These are phyloP conservation scores for Microcebus jonahi DNA, from an alignment of 2,113 vertebrate species.

Conservation along the genomic window DNA sequence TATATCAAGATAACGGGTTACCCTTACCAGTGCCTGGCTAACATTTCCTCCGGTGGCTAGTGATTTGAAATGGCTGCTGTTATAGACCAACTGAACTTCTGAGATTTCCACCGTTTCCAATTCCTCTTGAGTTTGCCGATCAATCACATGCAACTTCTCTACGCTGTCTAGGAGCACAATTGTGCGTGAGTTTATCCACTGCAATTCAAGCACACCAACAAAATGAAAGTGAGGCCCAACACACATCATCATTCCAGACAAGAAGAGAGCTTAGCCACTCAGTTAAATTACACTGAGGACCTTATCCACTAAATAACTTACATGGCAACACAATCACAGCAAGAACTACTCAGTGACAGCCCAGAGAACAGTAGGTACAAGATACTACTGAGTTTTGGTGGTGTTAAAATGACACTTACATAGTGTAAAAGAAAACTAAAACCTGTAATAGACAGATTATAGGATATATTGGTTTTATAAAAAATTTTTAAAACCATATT, in stretches of 20 bases:
- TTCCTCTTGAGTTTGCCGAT: conserved; percentile 95
- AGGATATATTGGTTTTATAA: background rate
- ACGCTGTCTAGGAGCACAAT: conserved; percentile 94
- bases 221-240: background rate
- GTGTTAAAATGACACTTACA: background rate
- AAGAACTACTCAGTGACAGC: background rate
- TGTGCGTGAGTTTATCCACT: conserved; percentile 98
- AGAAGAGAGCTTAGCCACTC: background rate
- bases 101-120: conserved; percentile 95
- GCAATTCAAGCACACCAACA: conserved; percentile 61
- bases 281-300: background rate
- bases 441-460: background rate
- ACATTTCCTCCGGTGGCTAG: conserved; percentile 97
- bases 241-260: background rate
- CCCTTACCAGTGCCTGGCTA: conserved; percentile 94
- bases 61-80: conserved; percentile 99
- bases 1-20: background rate
- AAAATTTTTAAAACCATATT: background rate
- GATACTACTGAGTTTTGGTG: background rate
- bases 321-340: background rate
- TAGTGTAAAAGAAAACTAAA: background rate
- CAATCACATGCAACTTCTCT: conserved; percentile 96
- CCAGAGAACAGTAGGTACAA: background rate
- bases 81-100: conserved; percentile 96
- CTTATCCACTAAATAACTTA: background rate